phyloP scores from a whole-genome alignment of 2,888 invertebrate genomes.

The Labia minor region DNA sequence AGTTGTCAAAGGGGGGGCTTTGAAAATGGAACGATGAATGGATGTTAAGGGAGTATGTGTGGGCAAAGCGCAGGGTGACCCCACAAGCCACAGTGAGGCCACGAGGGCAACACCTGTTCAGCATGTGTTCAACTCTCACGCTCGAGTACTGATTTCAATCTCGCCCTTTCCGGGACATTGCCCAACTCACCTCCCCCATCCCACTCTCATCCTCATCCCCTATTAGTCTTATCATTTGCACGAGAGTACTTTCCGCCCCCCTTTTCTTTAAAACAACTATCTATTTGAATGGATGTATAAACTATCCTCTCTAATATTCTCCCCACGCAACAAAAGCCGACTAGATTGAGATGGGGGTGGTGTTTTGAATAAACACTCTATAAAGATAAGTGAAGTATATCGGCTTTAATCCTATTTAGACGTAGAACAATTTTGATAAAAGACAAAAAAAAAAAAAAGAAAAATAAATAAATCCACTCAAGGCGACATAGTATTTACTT shows the following conservation, averaged over 20 bases:
- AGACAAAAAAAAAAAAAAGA: background rate
- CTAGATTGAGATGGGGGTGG: no score
- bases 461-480: no score
- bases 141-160: background rate
- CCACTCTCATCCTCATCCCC: no score
- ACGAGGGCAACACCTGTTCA: constrained; percentile 1
- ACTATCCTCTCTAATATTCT: background rate
- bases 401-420: background rate
- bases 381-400: background rate
- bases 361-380: background rate
- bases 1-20: background rate
- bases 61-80: background rate
- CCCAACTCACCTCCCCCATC: background rate
- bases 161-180: background rate
- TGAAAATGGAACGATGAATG: background rate
- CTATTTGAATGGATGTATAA: background rate
- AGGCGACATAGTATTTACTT: no score
- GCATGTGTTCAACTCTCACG: constrained; percentile 1
- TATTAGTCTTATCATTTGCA: background rate
- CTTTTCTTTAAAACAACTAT: background rate
- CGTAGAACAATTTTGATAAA: background rate
- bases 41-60: background rate
- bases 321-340: no score
- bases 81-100: background rate
- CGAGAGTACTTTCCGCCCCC: background rate